Evolutionary conservation across 2,797 vertebrate species (phyloP).

Genomic region (Anguilla anguilla): DNA sequence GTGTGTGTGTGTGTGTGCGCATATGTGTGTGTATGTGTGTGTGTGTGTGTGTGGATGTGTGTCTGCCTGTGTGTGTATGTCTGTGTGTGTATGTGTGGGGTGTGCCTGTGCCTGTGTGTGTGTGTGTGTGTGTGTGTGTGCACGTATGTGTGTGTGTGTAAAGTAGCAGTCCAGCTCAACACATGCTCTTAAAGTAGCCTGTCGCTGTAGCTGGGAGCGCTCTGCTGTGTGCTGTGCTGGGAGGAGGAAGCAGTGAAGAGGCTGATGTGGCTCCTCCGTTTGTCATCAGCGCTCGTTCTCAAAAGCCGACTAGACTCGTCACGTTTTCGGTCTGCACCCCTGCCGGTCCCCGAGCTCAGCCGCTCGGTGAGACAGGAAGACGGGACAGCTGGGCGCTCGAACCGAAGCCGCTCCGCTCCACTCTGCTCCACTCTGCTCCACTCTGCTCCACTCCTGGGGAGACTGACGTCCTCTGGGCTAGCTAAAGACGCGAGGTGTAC

Average conservation of each 20-base stretch:
- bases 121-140: no score
- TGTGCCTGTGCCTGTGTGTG: no score
- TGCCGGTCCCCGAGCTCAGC: not conserved
- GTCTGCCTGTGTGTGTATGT: no score
- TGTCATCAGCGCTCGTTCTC: constrained; percentile 70
- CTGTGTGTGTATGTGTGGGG: no score
- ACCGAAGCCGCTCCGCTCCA: not conserved
- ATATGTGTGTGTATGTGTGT: no score
- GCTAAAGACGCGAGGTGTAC: not conserved
- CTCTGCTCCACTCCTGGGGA: not conserved
- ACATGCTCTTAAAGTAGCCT: constrained; percentile 54
- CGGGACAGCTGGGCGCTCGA: not conserved
- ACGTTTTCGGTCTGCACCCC: constrained; percentile 24
- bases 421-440: not conserved
- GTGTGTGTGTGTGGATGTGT: no score
- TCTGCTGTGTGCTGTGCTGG: constrained; percentile 52
- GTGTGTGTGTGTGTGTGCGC: no score
- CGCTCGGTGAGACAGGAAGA: not conserved
- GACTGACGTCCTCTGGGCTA: not conserved
- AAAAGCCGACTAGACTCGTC: constrained; percentile 46
- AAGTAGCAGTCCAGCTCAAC: constrained; percentile 52
- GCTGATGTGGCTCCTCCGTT: constrained; percentile 58
- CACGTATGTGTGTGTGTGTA: constrained; percentile 7
- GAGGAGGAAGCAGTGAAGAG: no score
- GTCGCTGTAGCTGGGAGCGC: constrained; percentile 52